A percentile compares a stretch with the other conserved stretches of the same genome.
Conservation (phyloP, 2,113 vertebrate genomes). For the Bos indicus region DNA sequence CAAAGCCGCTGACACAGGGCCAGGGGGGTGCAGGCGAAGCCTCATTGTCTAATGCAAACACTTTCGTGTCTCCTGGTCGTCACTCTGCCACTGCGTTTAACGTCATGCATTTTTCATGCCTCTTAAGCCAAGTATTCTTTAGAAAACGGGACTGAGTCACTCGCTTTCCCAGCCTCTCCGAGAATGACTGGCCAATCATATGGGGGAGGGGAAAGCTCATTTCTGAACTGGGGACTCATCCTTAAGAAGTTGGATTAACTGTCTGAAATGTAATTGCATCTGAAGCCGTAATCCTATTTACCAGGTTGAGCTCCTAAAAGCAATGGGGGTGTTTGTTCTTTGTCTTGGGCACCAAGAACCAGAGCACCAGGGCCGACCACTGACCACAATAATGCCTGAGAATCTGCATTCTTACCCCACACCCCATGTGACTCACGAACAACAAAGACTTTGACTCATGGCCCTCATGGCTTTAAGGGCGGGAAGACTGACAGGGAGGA, state of each 20-base stretch:
- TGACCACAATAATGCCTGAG: accelerated
- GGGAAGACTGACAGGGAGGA: background rate
- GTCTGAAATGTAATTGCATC: background rate
- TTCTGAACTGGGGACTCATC: background rate
- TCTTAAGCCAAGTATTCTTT: background rate
- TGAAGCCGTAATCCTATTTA: background rate
- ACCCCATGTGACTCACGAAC: background rate
- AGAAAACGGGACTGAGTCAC: background rate
- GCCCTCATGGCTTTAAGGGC: background rate
- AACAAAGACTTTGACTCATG: background rate
- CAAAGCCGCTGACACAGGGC: accelerated
- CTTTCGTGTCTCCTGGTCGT: accelerated
- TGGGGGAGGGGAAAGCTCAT: background rate
- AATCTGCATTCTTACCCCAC: background rate
- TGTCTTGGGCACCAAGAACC: background rate
- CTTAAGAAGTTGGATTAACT: background rate
- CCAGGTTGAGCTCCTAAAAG: background rate
- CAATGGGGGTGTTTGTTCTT: background rate
- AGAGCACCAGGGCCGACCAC: background rate
- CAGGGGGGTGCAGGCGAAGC: accelerated
- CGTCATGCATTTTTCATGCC: background rate
- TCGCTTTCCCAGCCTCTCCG: background rate
- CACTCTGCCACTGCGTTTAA: accelerated
- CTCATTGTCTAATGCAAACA: accelerated
- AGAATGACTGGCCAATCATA: accelerated